These are phyloP conservation scores for Zeuzera pyrina DNA, from an alignment of 2,888 invertebrate genomes.

Conservation along the genomic window DNA sequence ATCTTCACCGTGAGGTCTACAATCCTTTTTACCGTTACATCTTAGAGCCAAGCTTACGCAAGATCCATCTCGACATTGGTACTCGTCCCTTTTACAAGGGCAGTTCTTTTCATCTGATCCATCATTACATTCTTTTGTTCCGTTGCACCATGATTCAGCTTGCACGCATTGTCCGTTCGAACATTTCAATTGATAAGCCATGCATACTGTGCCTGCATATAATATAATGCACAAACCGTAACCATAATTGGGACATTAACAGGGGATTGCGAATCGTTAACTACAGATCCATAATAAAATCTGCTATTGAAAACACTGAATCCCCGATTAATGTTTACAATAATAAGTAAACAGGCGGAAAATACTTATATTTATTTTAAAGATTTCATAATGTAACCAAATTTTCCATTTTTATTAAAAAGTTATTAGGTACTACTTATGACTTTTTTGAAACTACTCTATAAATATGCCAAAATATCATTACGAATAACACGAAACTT, in stretches of 20 bases:
- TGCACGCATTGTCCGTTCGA: constrained; percentile 75
- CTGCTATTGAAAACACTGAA: background rate
- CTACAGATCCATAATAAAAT: background rate
- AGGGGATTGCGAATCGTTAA: background rate
- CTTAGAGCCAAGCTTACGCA: constrained; percentile 76
- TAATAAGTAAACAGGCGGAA: background rate
- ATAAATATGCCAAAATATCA: too few relatives aligned
- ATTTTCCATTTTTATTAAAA: too few relatives aligned
- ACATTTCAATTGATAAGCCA: constrained; percentile 76
- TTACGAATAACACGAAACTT: too few relatives aligned
- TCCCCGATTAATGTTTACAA: constrained; percentile 1
- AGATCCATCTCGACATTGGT: constrained; percentile 75
- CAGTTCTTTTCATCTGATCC: constrained; percentile 56
- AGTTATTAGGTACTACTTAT: too few relatives aligned
- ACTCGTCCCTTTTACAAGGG: constrained; percentile 63
- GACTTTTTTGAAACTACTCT: too few relatives aligned
- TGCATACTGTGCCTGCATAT: constrained; percentile 64
- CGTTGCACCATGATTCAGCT: constrained; percentile 66
- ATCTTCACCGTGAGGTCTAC: constrained; percentile 73
- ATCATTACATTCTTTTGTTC: constrained; percentile 65
- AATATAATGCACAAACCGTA: constrained; percentile 43
- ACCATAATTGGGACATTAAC: constrained; percentile 26
- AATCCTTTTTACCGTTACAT: constrained; percentile 77
- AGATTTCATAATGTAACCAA: too few relatives aligned
- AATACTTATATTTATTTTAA: background rate